Conservation (phyloP, 2,888 invertebrate species). For the Diaprepes abbreviatus region DNA sequence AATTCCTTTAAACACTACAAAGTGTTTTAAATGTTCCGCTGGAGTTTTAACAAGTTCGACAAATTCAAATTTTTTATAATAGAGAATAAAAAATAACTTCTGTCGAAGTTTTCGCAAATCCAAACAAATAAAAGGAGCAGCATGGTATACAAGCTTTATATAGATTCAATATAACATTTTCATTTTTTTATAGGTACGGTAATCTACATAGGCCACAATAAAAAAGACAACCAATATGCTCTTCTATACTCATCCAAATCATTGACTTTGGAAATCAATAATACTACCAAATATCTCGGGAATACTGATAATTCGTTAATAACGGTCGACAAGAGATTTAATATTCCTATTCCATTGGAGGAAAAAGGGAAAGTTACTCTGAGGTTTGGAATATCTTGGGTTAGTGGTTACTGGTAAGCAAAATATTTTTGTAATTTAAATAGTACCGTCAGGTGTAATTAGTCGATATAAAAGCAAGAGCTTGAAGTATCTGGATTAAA, state of each 20-base stretch:
- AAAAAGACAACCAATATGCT: slow-evolving; percentile 54
- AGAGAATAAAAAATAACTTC: no score
- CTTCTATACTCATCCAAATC: slow-evolving; percentile 62
- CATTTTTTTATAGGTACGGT: slow-evolving; percentile 51
- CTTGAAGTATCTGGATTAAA: no score
- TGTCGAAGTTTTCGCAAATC: no score
- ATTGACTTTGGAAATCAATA: slow-evolving; percentile 57
- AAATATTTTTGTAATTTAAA: no score
- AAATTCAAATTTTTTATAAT: no score
- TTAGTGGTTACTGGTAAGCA: slow-evolving; percentile 62
- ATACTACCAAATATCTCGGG: slow-evolving; percentile 53
- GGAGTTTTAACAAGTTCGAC: no score
- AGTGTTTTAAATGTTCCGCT: no score
- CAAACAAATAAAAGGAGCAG: no score
- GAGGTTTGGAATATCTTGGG: slow-evolving; percentile 62
- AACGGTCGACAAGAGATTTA: slow-evolving; percentile 59
- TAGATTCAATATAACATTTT: neutral
- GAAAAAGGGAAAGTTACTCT: slow-evolving; percentile 61
- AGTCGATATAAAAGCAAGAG: no score
- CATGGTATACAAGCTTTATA: no score
- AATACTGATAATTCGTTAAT: slow-evolving; percentile 55
- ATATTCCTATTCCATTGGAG: slow-evolving; percentile 60
- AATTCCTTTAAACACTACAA: no score
- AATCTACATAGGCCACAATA: slow-evolving; percentile 57
- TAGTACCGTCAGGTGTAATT: no score